Evolutionary conservation across 1,140 invertebrate genomes (phyloP).

Genomic region (Brachionus rubens): DNA sequence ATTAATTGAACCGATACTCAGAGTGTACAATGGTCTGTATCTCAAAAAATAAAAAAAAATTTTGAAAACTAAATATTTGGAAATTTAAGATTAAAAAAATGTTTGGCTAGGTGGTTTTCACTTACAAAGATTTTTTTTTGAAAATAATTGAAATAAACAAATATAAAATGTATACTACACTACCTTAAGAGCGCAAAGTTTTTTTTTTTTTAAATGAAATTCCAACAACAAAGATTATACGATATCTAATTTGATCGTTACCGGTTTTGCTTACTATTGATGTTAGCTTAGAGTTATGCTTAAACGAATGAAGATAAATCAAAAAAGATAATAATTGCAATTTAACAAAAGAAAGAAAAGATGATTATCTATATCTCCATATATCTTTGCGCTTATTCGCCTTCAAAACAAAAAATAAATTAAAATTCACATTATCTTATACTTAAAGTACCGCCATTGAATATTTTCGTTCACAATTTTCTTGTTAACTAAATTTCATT

Average conservation of each 20-base stretch:
- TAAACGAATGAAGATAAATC: slow-evolving; percentile 4
- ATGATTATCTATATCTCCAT: background rate
- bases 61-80: slow-evolving; percentile 28
- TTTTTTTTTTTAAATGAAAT: too few species aligned
- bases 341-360: background rate
- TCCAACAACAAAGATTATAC: too few species aligned
- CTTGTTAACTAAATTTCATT: too few species aligned
- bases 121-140: background rate
- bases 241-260: slow-evolving; percentile 22
- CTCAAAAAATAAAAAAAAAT: background rate
- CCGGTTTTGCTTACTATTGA: background rate
- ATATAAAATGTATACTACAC: too few species aligned
- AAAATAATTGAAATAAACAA: too few species aligned
- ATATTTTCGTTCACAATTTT: too few species aligned
- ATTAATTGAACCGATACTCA: slow-evolving; percentile 31
- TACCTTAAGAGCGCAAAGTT: too few species aligned
- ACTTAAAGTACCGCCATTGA: too few species aligned
- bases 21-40: background rate
- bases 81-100: slow-evolving; percentile 42
- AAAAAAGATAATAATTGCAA: background rate
- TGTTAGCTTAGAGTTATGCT: slow-evolving; percentile 23
- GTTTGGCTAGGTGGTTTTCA: slow-evolving; percentile 28
- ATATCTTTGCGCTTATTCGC: too few species aligned
- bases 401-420: too few species aligned
- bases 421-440: too few species aligned